A percentile compares a stretch with the other conserved stretches of the same genome.
phyloP scores from a whole-genome alignment of 2,113 vertebrate genomes.

The Candoia aspera region DNA sequence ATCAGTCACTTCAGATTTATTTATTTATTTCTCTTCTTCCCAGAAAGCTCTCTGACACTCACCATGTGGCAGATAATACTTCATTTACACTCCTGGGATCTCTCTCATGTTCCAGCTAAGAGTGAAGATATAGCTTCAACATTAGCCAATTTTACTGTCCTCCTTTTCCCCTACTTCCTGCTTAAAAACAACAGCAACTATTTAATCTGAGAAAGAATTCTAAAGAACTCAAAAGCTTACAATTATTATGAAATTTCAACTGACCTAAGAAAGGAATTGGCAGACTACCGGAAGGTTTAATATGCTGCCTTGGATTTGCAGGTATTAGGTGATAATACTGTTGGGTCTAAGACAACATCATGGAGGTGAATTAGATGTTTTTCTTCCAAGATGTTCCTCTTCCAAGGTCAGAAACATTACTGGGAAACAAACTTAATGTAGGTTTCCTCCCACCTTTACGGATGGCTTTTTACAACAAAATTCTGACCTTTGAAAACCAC shows the following conservation, averaged over 20 bases:
- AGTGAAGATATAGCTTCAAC: background rate
- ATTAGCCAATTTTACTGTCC: background rate
- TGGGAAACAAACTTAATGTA: background rate
- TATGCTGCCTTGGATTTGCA: background rate
- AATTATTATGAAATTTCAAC: background rate
- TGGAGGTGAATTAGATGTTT: background rate
- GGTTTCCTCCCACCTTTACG: background rate
- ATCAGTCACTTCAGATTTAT: background rate
- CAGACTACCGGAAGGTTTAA: background rate
- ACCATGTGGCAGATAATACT: background rate
- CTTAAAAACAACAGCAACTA: background rate
- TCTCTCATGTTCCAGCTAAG: background rate
- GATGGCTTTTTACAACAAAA: background rate
- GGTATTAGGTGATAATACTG: background rate
- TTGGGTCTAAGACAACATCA: background rate
- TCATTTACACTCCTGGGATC: background rate
- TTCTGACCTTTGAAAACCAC: background rate
- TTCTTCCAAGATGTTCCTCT: background rate
- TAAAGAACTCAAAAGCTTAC: background rate
- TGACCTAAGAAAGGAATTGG: background rate
- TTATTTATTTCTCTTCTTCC: background rate
- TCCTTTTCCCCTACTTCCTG: background rate
- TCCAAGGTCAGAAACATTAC: background rate
- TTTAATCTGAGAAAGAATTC: background rate
- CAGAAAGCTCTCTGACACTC: background rate